Evolutionary conservation across 2,797 vertebrate species (phyloP).

Genomic region (Synanceia verrucosa): DNA sequence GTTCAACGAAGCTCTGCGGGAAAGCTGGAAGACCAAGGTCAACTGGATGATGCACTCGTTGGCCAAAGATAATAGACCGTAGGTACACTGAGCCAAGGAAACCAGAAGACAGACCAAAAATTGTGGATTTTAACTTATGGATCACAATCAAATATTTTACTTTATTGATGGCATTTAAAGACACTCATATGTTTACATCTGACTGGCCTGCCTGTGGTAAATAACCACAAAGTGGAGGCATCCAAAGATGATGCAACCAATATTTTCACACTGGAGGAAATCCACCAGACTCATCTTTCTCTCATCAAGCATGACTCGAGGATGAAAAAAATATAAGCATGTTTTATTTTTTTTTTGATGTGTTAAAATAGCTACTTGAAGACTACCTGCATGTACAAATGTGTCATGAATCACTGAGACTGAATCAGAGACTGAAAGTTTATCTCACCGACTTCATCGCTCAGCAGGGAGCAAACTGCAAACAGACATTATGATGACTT

Average conservation of each 20-base stretch:
- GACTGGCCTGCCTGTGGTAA: constrained; percentile 20
- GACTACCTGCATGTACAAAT: constrained; percentile 22
- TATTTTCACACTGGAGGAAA: constrained; percentile 24
- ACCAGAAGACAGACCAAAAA: constrained; percentile 21
- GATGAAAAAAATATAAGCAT: neutral
- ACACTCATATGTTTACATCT: constrained; percentile 73
- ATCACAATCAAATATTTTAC: constrained; percentile 38
- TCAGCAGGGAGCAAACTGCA: constrained; percentile 41
- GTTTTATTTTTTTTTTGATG: constrained; percentile 20
- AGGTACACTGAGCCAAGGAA: constrained; percentile 39
- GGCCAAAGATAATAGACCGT: constrained; percentile 95
- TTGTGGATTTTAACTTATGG: constrained; percentile 53
- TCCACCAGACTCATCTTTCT: constrained; percentile 4
- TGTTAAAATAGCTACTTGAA: constrained; percentile 51
- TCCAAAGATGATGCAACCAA: constrained; percentile 39
- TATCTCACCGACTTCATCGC: constrained; percentile 24
- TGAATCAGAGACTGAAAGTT: constrained; percentile 23
- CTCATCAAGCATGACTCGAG: constrained; percentile 1
- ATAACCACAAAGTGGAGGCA: constrained; percentile 29
- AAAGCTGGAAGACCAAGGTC: constrained; percentile 99
- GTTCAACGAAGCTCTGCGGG: constrained; percentile 96
- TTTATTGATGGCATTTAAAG: constrained; percentile 55
- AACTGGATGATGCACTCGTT: constrained; percentile 99
- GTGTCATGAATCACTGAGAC: constrained; percentile 32
- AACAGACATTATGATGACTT: constrained; percentile 43